Evolutionary conservation across 92 coral and sea anemone genomes (phyloP).

Genomic region (Porites evermanni): DNA sequence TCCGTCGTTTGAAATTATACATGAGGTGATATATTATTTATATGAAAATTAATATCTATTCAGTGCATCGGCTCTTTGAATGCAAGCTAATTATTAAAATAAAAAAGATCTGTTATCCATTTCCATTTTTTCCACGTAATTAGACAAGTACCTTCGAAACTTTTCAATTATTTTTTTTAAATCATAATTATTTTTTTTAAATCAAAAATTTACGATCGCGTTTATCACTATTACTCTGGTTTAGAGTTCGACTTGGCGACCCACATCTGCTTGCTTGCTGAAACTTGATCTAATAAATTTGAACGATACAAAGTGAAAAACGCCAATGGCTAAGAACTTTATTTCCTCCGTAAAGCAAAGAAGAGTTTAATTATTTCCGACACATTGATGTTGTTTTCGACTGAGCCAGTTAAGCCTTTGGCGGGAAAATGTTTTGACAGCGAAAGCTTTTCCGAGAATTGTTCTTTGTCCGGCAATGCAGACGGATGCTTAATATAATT

Average conservation of each 20-base stretch:
- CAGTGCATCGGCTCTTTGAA: not conserved
- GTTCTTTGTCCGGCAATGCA: not conserved
- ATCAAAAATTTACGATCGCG: not conserved
- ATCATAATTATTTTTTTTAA: not conserved
- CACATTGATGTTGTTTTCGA: not conserved
- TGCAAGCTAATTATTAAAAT: not conserved
- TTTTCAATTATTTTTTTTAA: not conserved
- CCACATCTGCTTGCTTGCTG: not conserved
- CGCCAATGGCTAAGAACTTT: not conserved
- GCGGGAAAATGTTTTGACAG: not conserved
- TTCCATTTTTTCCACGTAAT: not conserved
- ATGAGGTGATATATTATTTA: not conserved
- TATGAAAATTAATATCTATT: constrained; percentile 9
- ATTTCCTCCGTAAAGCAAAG: not conserved
- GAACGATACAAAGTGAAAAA: not conserved
- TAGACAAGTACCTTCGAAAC: not conserved
- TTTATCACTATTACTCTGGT: not conserved
- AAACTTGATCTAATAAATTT: not conserved
- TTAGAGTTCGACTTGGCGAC: not conserved
- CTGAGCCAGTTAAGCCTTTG: not conserved
- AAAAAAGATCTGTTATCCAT: not conserved
- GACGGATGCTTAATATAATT: not conserved
- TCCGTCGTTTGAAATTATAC: not conserved
- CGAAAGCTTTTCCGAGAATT: not conserved
- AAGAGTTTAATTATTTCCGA: not conserved